Evolutionary conservation across 2,888 invertebrate species (phyloP), one percentile per base, ranked within the genome.

Genomic region (Oxytorus armatus): DNA sequence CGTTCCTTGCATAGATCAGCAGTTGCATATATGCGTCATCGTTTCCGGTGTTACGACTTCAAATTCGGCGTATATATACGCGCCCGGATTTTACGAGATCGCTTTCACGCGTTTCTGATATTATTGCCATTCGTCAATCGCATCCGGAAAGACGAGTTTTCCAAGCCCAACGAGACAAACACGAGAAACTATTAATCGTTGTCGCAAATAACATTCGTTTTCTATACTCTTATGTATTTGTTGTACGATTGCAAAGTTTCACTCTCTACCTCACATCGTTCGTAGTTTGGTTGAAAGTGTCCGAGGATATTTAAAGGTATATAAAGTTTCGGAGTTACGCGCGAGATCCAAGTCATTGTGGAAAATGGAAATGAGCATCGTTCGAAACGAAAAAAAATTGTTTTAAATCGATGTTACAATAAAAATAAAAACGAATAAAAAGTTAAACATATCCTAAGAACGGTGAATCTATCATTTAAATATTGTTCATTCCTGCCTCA

Each of bases 1-100:
- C 42, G 44, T 70, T 21, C 23, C 8, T 42, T 63, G 61, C 39
- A 74, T 42, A 63, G 8, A 21, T 33, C 44, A 14, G 36, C 47
- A 36, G 59, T n/a, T n/a, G n/a, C n/a, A 33, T 78, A 68, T 74
- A 63, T 70, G 44, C 63, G n/a, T 57, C 65, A 69, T 23, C 42
- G 55, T 65, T 57, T 69, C 57, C 61, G 33, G 55, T 55, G 61
- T 55, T 47, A 33, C 53, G 68, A 63, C 39, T 68, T 78, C 16
- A 33, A 73, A 59, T 61, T 78, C 57, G 42, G 21, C 61, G 55
- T 29, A 39, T 25, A 29, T 5, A 39, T 29, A 33, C 42, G 36
- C 23, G n/a, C n/a, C n/a, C n/a, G 65, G n/a, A 65, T 65, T 16
- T 72, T 57, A 72, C 16, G 39, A 47, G 42, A 55, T 55, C 16